phyloP scores from a whole-genome alignment of 2,797 vertebrate genomes.

The Melanotaenia trifasciata region DNA sequence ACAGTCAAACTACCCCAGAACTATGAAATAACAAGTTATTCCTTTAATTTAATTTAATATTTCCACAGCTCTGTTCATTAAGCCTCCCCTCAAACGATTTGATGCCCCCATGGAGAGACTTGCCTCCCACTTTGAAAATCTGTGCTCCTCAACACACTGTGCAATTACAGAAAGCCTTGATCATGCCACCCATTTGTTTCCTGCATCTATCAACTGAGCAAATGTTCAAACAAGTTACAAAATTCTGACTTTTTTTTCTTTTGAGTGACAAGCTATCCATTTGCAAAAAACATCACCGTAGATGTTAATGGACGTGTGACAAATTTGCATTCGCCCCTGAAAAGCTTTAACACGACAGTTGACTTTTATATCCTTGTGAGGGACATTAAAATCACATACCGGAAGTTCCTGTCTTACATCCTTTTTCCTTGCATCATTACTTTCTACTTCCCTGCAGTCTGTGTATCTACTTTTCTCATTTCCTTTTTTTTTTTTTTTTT shows the following conservation, averaged over 20 bases:
- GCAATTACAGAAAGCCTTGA: neutral
- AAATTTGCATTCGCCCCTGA: conserved; percentile 47
- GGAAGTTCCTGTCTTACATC: neutral
- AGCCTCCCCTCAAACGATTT: neutral
- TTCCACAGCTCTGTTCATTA: neutral
- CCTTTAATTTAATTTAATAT: neutral
- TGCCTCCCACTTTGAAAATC: neutral
- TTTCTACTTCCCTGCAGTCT: neutral
- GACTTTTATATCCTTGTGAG: conserved; percentile 51
- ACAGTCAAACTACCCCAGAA: neutral
- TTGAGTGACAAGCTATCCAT: conserved; percentile 31
- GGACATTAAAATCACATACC: conserved; percentile 53
- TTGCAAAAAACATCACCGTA: conserved; percentile 35
- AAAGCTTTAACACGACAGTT: conserved; percentile 41
- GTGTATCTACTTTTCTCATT: neutral
- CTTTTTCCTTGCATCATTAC: conserved; percentile 15
- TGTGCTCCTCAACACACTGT: neutral
- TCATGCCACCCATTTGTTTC: neutral
- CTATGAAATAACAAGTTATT: neutral
- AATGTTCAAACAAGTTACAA: no score
- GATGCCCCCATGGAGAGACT: no score
- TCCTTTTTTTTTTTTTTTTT: conserved; percentile 6
- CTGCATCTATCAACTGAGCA: neutral
- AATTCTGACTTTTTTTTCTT: conserved; percentile 11
- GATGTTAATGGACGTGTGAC: conserved; percentile 47